Conservation (phyloP, 53 echinoderm and acorn worm genomes). For the Stichopus horrens region DNA sequence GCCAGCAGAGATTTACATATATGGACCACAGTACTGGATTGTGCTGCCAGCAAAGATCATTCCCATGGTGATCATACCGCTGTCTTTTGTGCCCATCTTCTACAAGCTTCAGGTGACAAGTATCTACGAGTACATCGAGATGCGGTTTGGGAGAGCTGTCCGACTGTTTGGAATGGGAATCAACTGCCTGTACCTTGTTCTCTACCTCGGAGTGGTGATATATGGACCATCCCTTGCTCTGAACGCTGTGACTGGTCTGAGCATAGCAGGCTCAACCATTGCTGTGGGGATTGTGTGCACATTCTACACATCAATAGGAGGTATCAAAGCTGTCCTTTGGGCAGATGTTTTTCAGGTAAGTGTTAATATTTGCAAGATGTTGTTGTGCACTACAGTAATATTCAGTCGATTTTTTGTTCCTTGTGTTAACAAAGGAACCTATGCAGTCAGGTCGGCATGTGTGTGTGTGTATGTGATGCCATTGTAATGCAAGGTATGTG, state of each 20-base stretch:
- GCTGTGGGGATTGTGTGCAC: background rate
- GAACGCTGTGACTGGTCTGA: background rate
- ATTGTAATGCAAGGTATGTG: too few species aligned
- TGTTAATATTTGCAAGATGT: background rate
- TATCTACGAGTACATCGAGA: constrained; percentile 38
- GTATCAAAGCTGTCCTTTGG: constrained; percentile 18
- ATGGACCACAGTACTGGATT: constrained; percentile 43
- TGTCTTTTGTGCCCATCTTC: constrained; percentile 37
- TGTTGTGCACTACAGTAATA: too few species aligned
- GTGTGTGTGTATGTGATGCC: too few species aligned
- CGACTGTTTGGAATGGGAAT: background rate
- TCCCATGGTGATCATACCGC: constrained; percentile 27
- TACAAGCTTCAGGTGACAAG: constrained; percentile 38
- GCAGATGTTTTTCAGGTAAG: constrained; percentile 10
- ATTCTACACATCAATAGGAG: constrained; percentile 13
- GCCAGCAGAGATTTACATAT: constrained; percentile 31
- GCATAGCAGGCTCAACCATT: background rate
- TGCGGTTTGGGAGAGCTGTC: constrained; percentile 24
- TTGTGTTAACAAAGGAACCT: too few species aligned
- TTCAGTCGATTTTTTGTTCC: too few species aligned
- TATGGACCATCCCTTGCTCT: background rate
- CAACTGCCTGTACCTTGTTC: background rate
- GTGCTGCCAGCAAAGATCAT: constrained; percentile 1
- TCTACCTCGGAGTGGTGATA: background rate
- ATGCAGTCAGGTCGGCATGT: too few species aligned